Evolutionary conservation across 2,888 invertebrate genomes (phyloP), one percentile per base, ranked within the genome.

Genomic region (Scaptomyza reducta): DNA sequence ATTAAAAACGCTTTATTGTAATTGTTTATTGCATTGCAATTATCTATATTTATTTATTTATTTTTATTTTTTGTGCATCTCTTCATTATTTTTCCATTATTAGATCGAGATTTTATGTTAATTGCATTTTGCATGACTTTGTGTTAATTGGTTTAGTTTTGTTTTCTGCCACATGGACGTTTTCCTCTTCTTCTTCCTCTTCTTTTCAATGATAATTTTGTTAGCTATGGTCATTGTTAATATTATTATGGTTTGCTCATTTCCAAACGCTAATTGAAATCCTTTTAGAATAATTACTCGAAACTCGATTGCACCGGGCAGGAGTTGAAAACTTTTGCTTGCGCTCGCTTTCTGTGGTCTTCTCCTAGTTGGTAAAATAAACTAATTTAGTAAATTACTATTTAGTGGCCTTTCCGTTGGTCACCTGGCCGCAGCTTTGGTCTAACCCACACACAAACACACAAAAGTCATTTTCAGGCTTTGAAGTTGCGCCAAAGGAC

Each of bases 331-430:
- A 60, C 54, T 58, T 60, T 55, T 16, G 40, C 40, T 22, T 2
- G 22, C 22, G 22, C 22, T 41, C 27, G 27, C 49, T 57, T 53
- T 14, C 14, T 38, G 14, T 51, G 70, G 66, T 67, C 38, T 14
- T 14, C 7, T 14, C 14, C 6, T 55, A 79, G 80, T 74, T 88
- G 75, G 76, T 57, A 78, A 72, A 87, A 81, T 79, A 81, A 88
- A 85, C 87, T 84, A 87, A 84, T 84, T 84, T 84, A 72, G 76
- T 84, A 88, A 84, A 88, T 88, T 88, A 84, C 88, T 88, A 84
- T 87, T 84, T 88, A 85, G 85, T 70, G 74, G 78, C 66, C 50
- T 61, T 51, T 53, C 2, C 38, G 68, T 22, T 47, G 65, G 63
- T 50, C 54, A 65, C 62, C 66, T 70, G 67, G 79, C 73, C 83